Conservation (phyloP, 2,797 vertebrate species). For the Poeciliopsis gracilis region DNA sequence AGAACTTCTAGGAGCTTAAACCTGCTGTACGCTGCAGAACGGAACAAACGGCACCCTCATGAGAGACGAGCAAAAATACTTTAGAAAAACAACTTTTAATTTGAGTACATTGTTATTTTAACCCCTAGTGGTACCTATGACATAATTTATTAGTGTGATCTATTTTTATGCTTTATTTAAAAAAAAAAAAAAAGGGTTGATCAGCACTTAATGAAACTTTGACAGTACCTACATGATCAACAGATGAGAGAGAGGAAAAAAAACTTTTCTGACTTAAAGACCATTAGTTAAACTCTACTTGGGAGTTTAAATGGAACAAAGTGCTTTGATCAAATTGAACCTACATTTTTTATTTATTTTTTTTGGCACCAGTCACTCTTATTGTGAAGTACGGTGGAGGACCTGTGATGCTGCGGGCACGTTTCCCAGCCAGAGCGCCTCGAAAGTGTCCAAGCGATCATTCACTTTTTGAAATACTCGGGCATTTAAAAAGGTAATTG, state of each 20-base stretch:
- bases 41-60: not conserved
- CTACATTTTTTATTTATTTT: not conserved
- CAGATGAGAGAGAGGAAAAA: not conserved
- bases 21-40: constrained; percentile 23
- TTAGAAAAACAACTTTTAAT: constrained; percentile 3
- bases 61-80: not conserved
- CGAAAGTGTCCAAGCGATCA: not conserved
- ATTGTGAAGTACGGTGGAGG: not conserved
- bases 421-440: not conserved
- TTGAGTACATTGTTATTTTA: not conserved
- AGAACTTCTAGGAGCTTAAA: constrained; percentile 6
- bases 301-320: not conserved
- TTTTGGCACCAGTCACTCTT: not conserved
- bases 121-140: not conserved
- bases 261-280: not conserved
- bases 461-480: not conserved
- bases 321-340: not conserved
- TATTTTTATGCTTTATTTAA: not conserved
- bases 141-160: not conserved
- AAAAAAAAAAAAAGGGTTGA: not conserved
- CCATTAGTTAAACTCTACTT: not conserved
- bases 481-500: not conserved
- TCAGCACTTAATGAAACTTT: not conserved
- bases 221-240: not conserved
- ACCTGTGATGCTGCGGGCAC: not conserved